A percentile compares a stretch with the other conserved stretches of the same genome.
Evolutionary conservation across 2,113 vertebrate genomes (phyloP).

Genomic region (Petrocephalus microphthalmus): DNA sequence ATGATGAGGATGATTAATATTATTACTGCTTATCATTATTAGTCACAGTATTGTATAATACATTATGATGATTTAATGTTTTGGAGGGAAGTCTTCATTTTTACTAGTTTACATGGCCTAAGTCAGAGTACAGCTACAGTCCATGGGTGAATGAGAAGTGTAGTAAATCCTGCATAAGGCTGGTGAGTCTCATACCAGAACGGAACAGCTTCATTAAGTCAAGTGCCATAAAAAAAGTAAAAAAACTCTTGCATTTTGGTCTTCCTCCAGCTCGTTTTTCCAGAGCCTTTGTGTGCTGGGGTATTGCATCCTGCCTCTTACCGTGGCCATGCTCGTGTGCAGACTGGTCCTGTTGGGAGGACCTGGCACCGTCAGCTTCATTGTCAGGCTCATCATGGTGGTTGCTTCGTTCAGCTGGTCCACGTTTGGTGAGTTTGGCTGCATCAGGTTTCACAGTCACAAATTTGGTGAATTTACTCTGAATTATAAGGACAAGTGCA

Average conservation of each 20-base stretch:
- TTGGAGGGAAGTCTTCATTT: not conserved
- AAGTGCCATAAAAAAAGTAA: not conserved
- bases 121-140: not conserved
- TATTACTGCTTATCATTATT: not conserved
- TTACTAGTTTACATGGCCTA: not conserved
- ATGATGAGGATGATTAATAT: not conserved
- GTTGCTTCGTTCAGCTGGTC: conserved; percentile 44
- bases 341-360: conserved; percentile 64
- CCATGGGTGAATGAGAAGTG: not conserved
- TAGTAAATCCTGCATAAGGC: not conserved
- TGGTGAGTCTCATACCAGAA: not conserved
- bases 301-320: conserved; percentile 71
- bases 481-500: not conserved
- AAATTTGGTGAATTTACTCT: not conserved
- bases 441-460: not conserved
- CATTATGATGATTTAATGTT: not conserved
- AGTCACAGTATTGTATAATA: not conserved
- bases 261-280: conserved; percentile 77
- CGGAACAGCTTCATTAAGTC: not conserved
- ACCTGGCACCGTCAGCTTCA: conserved; percentile 56
- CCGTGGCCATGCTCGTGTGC: conserved; percentile 68
- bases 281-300: conserved; percentile 92
- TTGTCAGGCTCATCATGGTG: conserved; percentile 66
- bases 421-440: conserved; percentile 66
- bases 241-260: not conserved